These are phyloP conservation scores for Physeter macrocephalus DNA, from an alignment of 2,113 vertebrate species.

Conservation along the genomic window DNA sequence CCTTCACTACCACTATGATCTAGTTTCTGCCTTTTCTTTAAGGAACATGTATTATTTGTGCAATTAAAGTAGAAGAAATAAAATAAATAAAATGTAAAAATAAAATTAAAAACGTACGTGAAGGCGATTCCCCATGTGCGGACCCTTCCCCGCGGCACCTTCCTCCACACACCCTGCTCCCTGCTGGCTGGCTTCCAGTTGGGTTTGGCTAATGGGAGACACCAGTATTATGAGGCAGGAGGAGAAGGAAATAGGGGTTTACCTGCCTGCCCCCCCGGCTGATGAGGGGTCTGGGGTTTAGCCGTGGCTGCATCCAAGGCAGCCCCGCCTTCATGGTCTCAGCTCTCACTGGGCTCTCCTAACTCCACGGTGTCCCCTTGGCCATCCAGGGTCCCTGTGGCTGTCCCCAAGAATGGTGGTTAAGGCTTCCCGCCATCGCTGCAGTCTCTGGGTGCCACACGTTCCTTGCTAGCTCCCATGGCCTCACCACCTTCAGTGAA, in stretches of 20 bases:
- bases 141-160: fast-evolving
- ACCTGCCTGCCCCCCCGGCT: background rate
- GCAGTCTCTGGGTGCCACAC: background rate
- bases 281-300: too few relatives aligned
- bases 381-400: background rate
- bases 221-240: background rate
- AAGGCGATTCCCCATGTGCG: too few relatives aligned
- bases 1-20: background rate
- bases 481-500: background rate
- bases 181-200: background rate
- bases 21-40: background rate
- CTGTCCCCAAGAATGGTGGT: background rate
- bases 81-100: background rate
- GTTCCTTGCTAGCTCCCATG: background rate
- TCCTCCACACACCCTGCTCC: too few relatives aligned
- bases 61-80: background rate
- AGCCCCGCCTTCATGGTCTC: too few relatives aligned
- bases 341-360: background rate
- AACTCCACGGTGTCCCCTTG: background rate
- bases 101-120: too few relatives aligned
- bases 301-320: too few relatives aligned
- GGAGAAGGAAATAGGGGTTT: background rate
- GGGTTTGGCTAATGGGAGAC: background rate
- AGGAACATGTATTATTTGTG: background rate
- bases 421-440: background rate